Evolutionary conservation across 2,113 vertebrate genomes (phyloP), one percentile per base, ranked within the genome.

Genomic region (Melanerpes formicivorus): DNA sequence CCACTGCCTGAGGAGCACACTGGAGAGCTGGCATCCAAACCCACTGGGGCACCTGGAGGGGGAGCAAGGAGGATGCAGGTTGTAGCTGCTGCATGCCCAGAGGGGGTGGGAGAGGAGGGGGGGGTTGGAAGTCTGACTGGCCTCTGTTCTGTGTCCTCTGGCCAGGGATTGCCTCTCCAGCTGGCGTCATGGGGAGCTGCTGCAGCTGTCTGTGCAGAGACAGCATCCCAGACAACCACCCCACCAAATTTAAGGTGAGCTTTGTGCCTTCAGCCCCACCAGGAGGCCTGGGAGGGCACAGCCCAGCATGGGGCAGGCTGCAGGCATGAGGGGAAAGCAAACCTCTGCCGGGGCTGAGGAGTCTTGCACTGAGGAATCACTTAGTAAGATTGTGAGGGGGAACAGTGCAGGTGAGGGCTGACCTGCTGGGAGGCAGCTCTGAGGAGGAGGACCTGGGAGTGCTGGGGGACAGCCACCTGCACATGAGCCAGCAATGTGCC

Each of bases 161-260:
- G 80, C 32, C 91, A 99, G 99, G 98, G 98, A 97, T 97, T 97
- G 95, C 97, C 97, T 97, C 97, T 97, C 26, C 50, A 52, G 97
- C 98, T 98, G 98, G 98, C 98, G 97, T 98, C 98, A 99, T 99
- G 99, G 99, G 99, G 98, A 99, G 98, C 98, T 99, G 99, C 97
- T 99, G 99, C 97, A 99, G 99, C 97, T 99, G 99, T 98, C 98
- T 99, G 97, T 99, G 98, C 96, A 98, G 98, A 98, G 99, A 99
- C 97, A 97, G 98, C 95, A 94, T 99, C 97, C 98, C 98, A 97
- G 98, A 99, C 98, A 99, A 99, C 98, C 99, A 99, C 93, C 99
- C 99, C 94, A 99, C 98, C 94, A 99, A 99, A 96, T 99, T 99
- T 95, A 99, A 99, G 99, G 99, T 99, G 86, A 89, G 27, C 18